Evolutionary conservation across 2,113 vertebrate genomes (phyloP).

Genomic region (Brachyistius frenatus): DNA sequence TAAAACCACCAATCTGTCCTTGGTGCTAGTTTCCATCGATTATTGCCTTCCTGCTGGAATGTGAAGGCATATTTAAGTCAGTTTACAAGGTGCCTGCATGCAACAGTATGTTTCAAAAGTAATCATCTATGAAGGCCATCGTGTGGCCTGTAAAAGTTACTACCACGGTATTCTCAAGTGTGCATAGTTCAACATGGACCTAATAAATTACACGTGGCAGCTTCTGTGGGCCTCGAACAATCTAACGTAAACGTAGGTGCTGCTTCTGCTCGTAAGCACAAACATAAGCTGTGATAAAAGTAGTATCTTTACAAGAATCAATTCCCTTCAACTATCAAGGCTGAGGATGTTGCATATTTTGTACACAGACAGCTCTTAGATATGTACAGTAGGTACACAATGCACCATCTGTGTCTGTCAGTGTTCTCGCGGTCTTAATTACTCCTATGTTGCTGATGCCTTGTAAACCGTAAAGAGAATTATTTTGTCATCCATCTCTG

Average conservation of each 20-base stretch:
- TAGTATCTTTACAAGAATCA: neutral
- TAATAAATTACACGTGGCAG: constrained; percentile 31
- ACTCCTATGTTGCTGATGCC: constrained; percentile 39
- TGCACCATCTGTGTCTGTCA: constrained; percentile 48
- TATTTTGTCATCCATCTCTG: constrained; percentile 71
- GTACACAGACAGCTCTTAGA: constrained; percentile 4
- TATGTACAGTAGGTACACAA: neutral
- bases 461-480: constrained; percentile 59
- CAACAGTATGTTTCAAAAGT: constrained; percentile 24
- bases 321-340: constrained; percentile 2
- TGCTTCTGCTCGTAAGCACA: neutral
- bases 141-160: constrained; percentile 49
- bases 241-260: constrained; percentile 9
- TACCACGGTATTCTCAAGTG: constrained; percentile 29
- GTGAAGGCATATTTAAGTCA: neutral
- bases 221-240: constrained; percentile 26
- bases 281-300: constrained; percentile 18
- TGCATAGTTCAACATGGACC: constrained; percentile 7
- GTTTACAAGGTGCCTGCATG: constrained; percentile 30
- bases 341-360: constrained; percentile 11
- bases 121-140: constrained; percentile 50
- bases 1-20: constrained; percentile 9
- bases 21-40: constrained; percentile 5
- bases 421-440: constrained; percentile 52
- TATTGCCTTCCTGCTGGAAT: neutral